Conservation (phyloP, 2,888 invertebrate species). For the Thalpophila matura region DNA sequence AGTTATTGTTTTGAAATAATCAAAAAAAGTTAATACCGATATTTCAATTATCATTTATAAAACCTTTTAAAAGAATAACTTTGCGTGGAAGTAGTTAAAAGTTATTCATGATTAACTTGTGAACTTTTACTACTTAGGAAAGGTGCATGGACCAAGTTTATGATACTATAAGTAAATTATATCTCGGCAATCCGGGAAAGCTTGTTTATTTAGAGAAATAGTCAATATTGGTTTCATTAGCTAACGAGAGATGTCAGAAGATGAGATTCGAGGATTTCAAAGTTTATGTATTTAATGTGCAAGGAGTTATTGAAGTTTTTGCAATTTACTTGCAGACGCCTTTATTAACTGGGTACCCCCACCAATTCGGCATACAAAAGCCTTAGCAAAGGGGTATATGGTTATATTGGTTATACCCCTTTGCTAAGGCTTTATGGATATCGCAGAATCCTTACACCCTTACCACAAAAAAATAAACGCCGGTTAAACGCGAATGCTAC, state of each 20-base stretch:
- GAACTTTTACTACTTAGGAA: conserved; percentile 19
- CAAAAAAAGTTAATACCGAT: conserved; percentile 7
- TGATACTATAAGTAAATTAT: neutral
- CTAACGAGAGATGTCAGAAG: neutral
- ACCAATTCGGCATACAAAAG: too few relatives aligned
- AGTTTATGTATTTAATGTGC: conserved; percentile 9
- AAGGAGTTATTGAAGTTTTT: conserved; percentile 10
- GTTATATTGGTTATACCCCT: too few relatives aligned
- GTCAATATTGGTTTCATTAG: conserved; percentile 36
- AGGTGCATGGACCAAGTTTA: conserved; percentile 25
- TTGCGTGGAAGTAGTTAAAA: conserved; percentile 21
- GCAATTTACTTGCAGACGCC: neutral
- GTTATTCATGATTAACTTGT: conserved; percentile 25
- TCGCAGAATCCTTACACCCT: too few relatives aligned
- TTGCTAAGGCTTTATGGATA: too few relatives aligned
- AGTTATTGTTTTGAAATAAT: conserved; percentile 12
- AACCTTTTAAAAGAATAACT: conserved; percentile 17
- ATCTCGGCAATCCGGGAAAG: neutral
- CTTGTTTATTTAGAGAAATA: conserved; percentile 17
- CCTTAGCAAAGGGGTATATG: too few relatives aligned
- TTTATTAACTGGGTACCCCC: too few relatives aligned
- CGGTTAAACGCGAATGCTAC: too few relatives aligned
- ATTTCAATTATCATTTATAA: conserved; percentile 21
- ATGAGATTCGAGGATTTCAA: neutral
- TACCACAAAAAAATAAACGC: too few relatives aligned